Percentiles rank a stretch among this genome's conserved stretches.
Conservation (phyloP, 2,888 invertebrate genomes). For the Asteroscopus sphinx region DNA sequence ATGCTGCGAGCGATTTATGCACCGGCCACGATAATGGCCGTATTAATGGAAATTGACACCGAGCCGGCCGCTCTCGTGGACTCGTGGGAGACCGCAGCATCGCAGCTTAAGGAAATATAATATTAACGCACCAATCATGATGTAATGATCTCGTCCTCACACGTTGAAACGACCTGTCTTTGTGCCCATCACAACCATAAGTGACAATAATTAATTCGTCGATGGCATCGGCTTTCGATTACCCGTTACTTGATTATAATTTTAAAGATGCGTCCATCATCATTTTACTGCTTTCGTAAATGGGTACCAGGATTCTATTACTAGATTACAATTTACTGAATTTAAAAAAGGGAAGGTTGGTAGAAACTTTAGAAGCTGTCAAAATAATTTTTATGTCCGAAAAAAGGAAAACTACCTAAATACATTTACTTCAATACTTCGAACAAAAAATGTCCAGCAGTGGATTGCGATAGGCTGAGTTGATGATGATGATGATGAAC, state of each 20-base stretch:
- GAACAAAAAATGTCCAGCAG: too few relatives aligned
- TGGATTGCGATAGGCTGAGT: too few relatives aligned
- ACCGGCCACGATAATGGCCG: constrained; percentile 79
- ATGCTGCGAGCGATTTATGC: constrained; percentile 81
- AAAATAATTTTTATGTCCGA: neutral
- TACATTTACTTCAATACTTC: neutral
- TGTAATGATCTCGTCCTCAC: constrained; percentile 82
- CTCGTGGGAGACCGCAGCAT: constrained; percentile 69
- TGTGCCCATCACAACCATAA: constrained; percentile 67
- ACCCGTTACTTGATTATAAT: constrained; percentile 55
- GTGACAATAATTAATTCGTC: constrained; percentile 76
- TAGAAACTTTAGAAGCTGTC: neutral
- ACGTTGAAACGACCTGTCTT: constrained; percentile 75
- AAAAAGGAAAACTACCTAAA: neutral
- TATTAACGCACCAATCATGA: constrained; percentile 83
- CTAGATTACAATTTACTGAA: constrained; percentile 9
- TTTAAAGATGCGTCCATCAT: constrained; percentile 58
- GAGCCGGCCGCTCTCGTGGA: constrained; percentile 66
- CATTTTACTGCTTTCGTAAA: constrained; percentile 46
- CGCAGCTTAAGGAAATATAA: constrained; percentile 83
- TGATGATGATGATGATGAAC: too few relatives aligned
- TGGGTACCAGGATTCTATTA: constrained; percentile 21
- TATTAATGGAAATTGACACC: constrained; percentile 88
- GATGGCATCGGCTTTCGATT: constrained; percentile 68
- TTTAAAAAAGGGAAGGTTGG: neutral